phyloP scores from a whole-genome alignment of 1,140 invertebrate species.

The Euglossa dilemma region DNA sequence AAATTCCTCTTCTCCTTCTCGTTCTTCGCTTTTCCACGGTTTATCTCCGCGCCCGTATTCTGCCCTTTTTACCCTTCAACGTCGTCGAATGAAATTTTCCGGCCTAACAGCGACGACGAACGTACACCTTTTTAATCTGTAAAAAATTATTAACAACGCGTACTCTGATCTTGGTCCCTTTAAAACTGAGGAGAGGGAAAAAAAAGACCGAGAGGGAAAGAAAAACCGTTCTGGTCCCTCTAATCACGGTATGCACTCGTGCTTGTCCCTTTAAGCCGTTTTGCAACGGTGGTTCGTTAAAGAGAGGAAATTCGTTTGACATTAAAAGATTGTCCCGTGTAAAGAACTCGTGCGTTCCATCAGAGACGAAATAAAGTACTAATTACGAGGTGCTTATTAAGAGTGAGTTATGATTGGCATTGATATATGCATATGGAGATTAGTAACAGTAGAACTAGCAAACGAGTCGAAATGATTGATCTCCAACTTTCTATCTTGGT shows the following conservation, averaged over 20 bases:
- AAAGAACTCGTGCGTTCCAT: neutral
- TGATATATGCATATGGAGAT: too few relatives aligned
- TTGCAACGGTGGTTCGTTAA: neutral
- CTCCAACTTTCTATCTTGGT: too few relatives aligned
- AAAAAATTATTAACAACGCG: conserved; percentile 12
- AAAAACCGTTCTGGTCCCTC: neutral
- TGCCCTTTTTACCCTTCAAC: conserved; percentile 51
- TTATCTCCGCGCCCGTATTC: neutral
- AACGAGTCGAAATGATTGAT: too few relatives aligned
- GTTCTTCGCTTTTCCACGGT: neutral
- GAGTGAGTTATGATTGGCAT: too few relatives aligned
- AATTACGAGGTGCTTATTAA: too few relatives aligned
- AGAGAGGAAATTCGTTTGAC: neutral
- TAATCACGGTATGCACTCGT: neutral
- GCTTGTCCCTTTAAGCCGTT: neutral
- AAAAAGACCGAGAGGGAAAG: too few relatives aligned
- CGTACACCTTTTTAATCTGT: conserved; percentile 44
- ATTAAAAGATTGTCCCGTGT: neutral
- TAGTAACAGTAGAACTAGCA: too few relatives aligned
- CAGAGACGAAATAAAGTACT: neutral
- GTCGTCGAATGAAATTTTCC: conserved; percentile 53
- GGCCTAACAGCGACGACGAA: conserved; percentile 40
- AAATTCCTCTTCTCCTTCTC: neutral
- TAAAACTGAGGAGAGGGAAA: neutral
- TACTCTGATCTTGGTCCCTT: neutral